Conservation (phyloP, 2,113 vertebrate species). For the Colinus virginianus region DNA sequence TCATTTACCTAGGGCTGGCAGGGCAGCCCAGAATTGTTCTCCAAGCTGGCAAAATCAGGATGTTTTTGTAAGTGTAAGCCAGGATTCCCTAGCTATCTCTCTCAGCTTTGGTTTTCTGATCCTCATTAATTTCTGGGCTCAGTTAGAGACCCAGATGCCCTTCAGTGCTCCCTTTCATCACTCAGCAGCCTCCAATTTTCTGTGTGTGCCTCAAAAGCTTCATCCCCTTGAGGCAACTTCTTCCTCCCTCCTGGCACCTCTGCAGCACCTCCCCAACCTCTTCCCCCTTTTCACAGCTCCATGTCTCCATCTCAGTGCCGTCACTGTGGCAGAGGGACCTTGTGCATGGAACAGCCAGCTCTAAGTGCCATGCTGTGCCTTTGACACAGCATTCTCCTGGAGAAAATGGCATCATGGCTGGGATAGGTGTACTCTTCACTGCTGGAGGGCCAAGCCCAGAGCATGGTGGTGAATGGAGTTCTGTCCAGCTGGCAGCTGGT, state of each 20-base stretch:
- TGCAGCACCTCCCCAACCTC: fast-evolving
- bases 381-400: no score
- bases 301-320: not conserved
- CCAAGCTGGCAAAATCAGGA: not conserved
- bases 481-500: no score
- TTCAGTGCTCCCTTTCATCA: not conserved
- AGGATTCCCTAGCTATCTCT: not conserved
- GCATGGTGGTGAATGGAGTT: no score
- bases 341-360: not conserved
- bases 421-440: no score
- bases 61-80: not conserved
- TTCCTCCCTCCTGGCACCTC: not conserved
- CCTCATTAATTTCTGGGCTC: not conserved
- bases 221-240: fast-evolving
- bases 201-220: not conserved
- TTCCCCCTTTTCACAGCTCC: not conserved
- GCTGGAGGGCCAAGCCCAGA: no score
- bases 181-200: not conserved
- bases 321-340: not conserved
- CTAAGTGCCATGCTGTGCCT: no score
- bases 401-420: no score
- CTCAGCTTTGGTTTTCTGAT: not conserved
- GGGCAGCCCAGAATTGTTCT: fast-evolving
- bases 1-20: not conserved
- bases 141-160: fast-evolving